These are phyloP conservation scores for Dicyrtoma fusca DNA, from an alignment of 2,888 invertebrate genomes.

Conservation along the genomic window DNA sequence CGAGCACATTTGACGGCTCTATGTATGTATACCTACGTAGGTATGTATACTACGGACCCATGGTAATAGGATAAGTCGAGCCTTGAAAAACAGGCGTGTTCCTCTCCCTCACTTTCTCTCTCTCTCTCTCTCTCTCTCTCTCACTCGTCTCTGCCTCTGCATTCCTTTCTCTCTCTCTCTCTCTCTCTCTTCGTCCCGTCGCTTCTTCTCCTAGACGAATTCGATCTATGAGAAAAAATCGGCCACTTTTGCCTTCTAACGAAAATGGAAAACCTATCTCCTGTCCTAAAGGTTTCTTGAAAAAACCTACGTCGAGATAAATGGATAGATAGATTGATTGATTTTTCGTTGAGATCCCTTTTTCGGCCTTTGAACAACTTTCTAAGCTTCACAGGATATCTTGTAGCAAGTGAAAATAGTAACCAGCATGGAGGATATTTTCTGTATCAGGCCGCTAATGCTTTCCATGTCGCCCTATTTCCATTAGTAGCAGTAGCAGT, in stretches of 20 bases:
- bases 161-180: background rate
- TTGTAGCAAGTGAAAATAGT: too few relatives aligned
- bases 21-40: too few relatives aligned
- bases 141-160: background rate
- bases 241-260: constrained; percentile 24
- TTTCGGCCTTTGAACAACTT: constrained; percentile 14
- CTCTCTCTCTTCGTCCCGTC: constrained; percentile 12
- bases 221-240: constrained; percentile 27
- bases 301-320: constrained; percentile 23
- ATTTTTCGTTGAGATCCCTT: constrained; percentile 26
- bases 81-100: too few relatives aligned
- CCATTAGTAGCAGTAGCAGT: too few relatives aligned
- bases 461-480: too few relatives aligned
- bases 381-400: background rate
- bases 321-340: constrained; percentile 29
- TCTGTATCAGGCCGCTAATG: too few relatives aligned
- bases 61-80: too few relatives aligned
- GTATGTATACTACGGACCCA: too few relatives aligned
- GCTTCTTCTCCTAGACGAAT: constrained; percentile 22
- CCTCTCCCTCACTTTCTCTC: background rate
- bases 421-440: too few relatives aligned
- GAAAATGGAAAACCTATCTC: constrained; percentile 24
- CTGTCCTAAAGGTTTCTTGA: constrained; percentile 20
- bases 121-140: background rate
- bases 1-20: background rate